Evolutionary conservation across 2,113 vertebrate species (phyloP).

Genomic region (Aleadryas rufinucha): DNA sequence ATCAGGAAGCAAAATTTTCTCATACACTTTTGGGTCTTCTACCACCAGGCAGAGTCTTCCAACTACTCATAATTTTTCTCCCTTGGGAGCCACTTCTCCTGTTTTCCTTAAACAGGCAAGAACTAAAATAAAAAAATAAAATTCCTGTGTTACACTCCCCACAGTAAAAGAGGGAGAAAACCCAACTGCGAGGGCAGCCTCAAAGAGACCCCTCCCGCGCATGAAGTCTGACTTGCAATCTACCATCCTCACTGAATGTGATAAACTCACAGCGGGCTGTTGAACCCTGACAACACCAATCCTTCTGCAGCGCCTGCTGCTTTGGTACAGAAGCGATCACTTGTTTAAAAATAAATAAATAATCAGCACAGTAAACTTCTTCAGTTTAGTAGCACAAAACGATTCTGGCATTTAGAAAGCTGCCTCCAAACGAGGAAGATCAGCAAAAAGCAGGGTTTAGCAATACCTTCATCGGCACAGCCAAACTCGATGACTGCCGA

Average conservation of each 20-base stretch:
- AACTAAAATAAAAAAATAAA: neutral
- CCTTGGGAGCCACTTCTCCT: neutral
- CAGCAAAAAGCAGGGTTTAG: neutral
- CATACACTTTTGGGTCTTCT: neutral
- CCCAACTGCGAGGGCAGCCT: neutral
- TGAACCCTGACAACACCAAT: neutral
- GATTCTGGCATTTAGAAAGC: neutral
- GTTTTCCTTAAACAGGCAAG: neutral
- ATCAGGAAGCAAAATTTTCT: neutral
- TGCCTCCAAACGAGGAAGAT: no score
- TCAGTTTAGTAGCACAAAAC: neutral
- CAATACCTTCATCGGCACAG: no score
- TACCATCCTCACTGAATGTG: neutral
- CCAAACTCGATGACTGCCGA: rapidly evolving
- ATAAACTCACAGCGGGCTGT: neutral
- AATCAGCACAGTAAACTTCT: neutral
- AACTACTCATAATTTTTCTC: neutral
- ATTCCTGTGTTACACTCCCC: neutral
- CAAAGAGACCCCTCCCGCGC: neutral
- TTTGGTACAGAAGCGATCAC: neutral
- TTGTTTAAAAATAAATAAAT: neutral
- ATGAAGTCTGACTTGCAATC: neutral
- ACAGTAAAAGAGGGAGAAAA: neutral
- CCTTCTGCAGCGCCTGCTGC: neutral
- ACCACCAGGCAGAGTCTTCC: neutral